Evolutionary conservation across 2,797 vertebrate species (phyloP), one percentile per base, ranked within the genome.

Genomic region (Remorina albescens): DNA sequence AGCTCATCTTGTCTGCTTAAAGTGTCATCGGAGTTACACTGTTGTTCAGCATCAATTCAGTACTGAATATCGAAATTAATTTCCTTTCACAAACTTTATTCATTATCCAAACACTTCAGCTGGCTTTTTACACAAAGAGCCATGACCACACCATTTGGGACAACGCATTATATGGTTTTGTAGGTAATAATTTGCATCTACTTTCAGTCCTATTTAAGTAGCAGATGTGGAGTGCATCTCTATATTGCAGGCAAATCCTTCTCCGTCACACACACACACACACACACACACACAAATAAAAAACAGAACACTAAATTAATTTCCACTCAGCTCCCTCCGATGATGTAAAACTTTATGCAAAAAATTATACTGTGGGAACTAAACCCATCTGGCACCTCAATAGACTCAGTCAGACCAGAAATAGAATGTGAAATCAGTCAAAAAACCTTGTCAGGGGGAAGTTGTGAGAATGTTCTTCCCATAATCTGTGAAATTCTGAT

Each of bases 111-210:
- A 50, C 32, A 36, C 37, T 10, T 34, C 26, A 58, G 7, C 30
- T 36, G 44, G 21, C 64, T 51, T 51, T 18, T 51, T 26, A 21
- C n/a, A n/a, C n/a, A 34, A 34, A 21, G 18, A 53, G 36, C 36
- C 30, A 42, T 5, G 50, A 25, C 18, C 10, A 41, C 26, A 53
- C 19, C 30, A 19, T 6, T n/a, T n/a, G 23, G 41, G 18, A 44
- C 6, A 23, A 67, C 39, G 28, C 13, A 76, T 67, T n/a, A n/a
- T n/a, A n/a, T n/a, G 30, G 42, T 50, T 80, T 79, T 58, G 32
- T 26, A 51, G 67, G 64, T 66, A 25, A 54, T 67, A 2, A 74
- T 78, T 81, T 81, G 78, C 73, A 86, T 87, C 68, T 57, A 59
- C 69, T 80, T 65, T 65, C 23, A 57, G 26, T n/a, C 65, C 66